Percentiles rank a stretch among this genome's conserved stretches.
phyloP scores from a whole-genome alignment of 1,140 invertebrate genomes.

The Drosophila ohnishii region DNA sequence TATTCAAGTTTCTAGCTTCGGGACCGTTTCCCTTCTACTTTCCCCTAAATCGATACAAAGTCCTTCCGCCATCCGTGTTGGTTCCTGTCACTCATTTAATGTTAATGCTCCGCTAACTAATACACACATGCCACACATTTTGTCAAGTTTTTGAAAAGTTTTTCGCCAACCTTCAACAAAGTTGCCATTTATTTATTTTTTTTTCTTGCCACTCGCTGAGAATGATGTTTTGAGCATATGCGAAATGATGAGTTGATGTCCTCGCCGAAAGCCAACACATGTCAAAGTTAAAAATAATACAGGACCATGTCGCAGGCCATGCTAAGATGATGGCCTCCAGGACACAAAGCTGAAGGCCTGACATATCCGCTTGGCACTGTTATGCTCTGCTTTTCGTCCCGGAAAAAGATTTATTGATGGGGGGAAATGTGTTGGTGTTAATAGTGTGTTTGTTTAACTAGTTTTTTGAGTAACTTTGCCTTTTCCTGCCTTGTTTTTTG shows the following conservation, averaged over 20 bases:
- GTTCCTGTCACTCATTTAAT: constrained; percentile 75
- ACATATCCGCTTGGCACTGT: constrained; percentile 14
- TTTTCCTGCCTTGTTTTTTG: neutral
- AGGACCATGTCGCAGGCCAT: constrained; percentile 24
- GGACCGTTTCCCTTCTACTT: neutral
- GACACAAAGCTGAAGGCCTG: constrained; percentile 36
- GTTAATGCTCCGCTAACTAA: constrained; percentile 65
- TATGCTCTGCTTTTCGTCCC: constrained; percentile 12
- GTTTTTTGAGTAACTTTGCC: neutral
- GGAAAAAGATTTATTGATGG: constrained; percentile 19
- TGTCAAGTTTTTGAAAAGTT: constrained; percentile 75
- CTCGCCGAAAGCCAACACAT: constrained; percentile 71
- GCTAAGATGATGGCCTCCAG: constrained; percentile 26
- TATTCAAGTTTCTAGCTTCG: neutral
- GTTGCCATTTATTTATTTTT: constrained; percentile 37
- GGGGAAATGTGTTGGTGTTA: neutral
- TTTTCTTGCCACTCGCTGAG: constrained; percentile 14
- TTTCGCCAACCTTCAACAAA: constrained; percentile 56
- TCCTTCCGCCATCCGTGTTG: constrained; percentile 39
- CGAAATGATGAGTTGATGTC: constrained; percentile 70
- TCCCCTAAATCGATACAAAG: constrained; percentile 24
- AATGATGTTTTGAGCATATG: constrained; percentile 50
- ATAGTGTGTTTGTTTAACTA: constrained; percentile 9
- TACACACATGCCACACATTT: constrained; percentile 60
- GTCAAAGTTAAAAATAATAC: constrained; percentile 78